These are phyloP conservation scores for Sapajus apella DNA, from an alignment of 2,113 vertebrate genomes.

Conservation along the genomic window DNA sequence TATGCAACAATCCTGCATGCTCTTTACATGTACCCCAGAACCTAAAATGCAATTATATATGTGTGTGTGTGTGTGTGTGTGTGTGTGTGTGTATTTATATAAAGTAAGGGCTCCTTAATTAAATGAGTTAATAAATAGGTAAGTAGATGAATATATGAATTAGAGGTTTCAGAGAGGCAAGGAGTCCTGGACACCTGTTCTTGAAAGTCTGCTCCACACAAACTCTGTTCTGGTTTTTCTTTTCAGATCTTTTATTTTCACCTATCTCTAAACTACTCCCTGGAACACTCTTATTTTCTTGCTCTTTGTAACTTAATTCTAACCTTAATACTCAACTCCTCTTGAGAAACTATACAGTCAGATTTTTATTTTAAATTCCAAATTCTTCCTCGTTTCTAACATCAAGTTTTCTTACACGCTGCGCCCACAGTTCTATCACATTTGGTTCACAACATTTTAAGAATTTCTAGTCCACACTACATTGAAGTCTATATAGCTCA, in stretches of 20 bases:
- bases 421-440: not conserved
- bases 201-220: not conserved
- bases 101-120: not conserved
- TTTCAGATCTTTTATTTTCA: not conserved
- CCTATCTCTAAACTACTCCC: not conserved
- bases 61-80: no score
- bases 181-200: not conserved
- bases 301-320: not conserved
- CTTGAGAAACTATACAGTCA: not conserved
- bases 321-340: not conserved
- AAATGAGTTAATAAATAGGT: not conserved
- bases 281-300: not conserved
- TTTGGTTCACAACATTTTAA: not conserved
- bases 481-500: not conserved
- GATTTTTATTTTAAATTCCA: constrained; percentile 28
- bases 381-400: not conserved
- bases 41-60: no score
- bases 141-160: not conserved
- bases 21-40: no score
- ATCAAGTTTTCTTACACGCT: not conserved
- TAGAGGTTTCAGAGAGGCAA: not conserved
- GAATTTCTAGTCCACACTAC: not conserved
- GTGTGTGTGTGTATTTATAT: no score
- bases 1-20: no score
- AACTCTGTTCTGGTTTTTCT: not conserved